These are phyloP conservation scores for Microcebus griseorufus DNA, from an alignment of 2,113 vertebrate species.

Conservation along the genomic window DNA sequence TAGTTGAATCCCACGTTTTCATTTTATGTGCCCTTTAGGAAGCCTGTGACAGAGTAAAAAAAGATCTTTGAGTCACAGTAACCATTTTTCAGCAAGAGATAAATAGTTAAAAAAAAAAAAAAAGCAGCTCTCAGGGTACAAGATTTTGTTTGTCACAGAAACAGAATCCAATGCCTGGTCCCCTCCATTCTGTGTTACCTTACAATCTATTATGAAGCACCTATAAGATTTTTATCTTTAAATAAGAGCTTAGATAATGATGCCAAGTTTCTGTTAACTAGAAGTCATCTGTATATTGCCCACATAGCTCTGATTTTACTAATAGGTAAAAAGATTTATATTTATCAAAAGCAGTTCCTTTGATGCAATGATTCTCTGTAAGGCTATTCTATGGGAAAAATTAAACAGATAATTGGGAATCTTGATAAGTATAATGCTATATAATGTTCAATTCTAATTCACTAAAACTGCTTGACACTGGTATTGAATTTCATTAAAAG, in stretches of 20 bases:
- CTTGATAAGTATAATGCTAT: conserved; percentile 55
- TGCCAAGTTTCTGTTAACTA: conserved; percentile 39
- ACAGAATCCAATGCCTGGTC: background rate
- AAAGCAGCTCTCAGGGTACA: conserved; percentile 51
- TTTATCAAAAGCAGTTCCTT: conserved; percentile 32
- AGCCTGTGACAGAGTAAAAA: conserved; percentile 58
- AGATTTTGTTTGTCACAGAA: conserved; percentile 62
- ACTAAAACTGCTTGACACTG: conserved; percentile 61
- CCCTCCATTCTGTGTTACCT: background rate
- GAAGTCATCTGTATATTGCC: conserved; percentile 15
- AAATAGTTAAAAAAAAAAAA: conserved; percentile 42
- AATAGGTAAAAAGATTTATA: conserved; percentile 43
- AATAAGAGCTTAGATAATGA: conserved; percentile 47
- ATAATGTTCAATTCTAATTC: conserved; percentile 46
- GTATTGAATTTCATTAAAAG: conserved; percentile 65
- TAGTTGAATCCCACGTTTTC: conserved; percentile 59
- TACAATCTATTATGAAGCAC: conserved; percentile 23
- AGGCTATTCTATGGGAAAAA: conserved; percentile 55
- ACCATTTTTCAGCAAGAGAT: conserved; percentile 68
- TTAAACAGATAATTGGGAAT: conserved; percentile 49
- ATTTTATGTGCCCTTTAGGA: conserved; percentile 64
- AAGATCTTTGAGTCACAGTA: conserved; percentile 67
- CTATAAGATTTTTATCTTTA: conserved; percentile 38
- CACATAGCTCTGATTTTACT: conserved; percentile 31
- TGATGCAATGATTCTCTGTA: background rate